These are phyloP conservation scores for Lycaena phlaeas DNA, from an alignment of 2,888 invertebrate genomes.

Conservation along the genomic window DNA sequence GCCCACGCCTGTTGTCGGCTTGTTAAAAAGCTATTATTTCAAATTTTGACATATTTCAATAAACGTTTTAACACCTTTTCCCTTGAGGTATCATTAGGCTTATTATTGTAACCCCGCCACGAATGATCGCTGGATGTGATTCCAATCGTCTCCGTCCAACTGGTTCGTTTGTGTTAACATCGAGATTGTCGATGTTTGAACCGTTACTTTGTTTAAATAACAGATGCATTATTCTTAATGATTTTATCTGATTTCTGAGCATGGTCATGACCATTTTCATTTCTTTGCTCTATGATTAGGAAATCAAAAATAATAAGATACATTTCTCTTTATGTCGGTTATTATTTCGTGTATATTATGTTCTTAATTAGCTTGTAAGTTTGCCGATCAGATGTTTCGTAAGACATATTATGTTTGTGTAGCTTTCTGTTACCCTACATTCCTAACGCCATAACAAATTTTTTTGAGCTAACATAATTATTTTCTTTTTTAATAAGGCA, in stretches of 20 bases:
- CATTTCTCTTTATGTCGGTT: background rate
- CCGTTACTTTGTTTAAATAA: constrained; percentile 15
- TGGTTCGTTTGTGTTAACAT: constrained; percentile 33
- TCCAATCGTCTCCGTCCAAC: constrained; percentile 23
- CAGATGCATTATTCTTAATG: constrained; percentile 4
- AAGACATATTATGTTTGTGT: constrained; percentile 6
- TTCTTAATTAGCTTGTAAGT: constrained; percentile 1
- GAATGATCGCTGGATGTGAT: constrained; percentile 30
- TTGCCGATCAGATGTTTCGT: background rate
- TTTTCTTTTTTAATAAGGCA: too few relatives aligned
- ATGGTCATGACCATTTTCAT: constrained; percentile 5
- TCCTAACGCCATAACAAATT: too few relatives aligned
- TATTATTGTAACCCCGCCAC: constrained; percentile 44
- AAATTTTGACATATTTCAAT: constrained; percentile 63
- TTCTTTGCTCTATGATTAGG: constrained; percentile 1
- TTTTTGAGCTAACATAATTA: too few relatives aligned
- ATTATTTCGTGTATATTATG: background rate
- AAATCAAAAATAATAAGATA: constrained; percentile 5
- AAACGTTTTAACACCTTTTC: constrained; percentile 72
- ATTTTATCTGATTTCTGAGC: constrained; percentile 4
- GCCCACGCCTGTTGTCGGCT: constrained; percentile 32
- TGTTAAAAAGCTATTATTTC: constrained; percentile 71
- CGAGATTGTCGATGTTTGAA: constrained; percentile 16
- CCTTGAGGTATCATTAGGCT: constrained; percentile 63
- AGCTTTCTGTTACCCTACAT: too few relatives aligned